Percentiles rank a stretch among this genome's conserved stretches.
These are phyloP conservation scores for Zaprionus kolodkinae DNA, from an alignment of 1,140 invertebrate species.

Conservation along the genomic window DNA sequence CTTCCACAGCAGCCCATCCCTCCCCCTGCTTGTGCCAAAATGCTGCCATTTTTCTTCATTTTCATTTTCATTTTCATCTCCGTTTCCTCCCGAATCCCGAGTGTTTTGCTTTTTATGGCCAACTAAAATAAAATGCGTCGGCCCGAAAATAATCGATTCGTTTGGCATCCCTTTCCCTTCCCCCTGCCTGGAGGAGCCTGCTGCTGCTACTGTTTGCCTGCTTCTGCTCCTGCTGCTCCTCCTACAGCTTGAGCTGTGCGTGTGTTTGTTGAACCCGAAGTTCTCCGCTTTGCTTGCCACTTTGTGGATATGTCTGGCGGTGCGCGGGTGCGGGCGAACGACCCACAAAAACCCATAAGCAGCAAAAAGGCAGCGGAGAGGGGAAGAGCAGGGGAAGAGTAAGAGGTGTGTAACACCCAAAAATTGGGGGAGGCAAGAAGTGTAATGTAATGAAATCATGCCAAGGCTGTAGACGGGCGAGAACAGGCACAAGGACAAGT, in stretches of 20 bases:
- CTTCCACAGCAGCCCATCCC: slow-evolving; percentile 42
- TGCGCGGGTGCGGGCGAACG: slow-evolving; percentile 51
- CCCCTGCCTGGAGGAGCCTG: too few species aligned
- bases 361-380: slow-evolving; percentile 12
- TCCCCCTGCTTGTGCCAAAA: background rate
- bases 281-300: slow-evolving; percentile 55
- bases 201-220: slow-evolving; percentile 1
- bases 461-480: slow-evolving; percentile 63
- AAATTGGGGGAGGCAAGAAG: slow-evolving; percentile 31
- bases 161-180: background rate
- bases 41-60: slow-evolving; percentile 9
- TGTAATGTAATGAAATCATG: slow-evolving; percentile 75
- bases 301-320: slow-evolving; percentile 71
- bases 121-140: slow-evolving; percentile 66
- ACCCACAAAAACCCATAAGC: slow-evolving; percentile 55
- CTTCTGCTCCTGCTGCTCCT: background rate
- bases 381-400: background rate
- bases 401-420: background rate
- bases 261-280: slow-evolving; percentile 57
- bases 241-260: slow-evolving; percentile 49
- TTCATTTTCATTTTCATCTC: slow-evolving; percentile 14
- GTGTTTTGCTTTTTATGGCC: slow-evolving; percentile 25
- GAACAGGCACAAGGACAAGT: background rate
- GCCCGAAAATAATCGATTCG: slow-evolving; percentile 72
- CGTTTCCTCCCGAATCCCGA: slow-evolving; percentile 1